A percentile compares a stretch with the other conserved stretches of the same genome.
Conservation (phyloP, 2,113 vertebrate species). For the Piprites chloris region DNA sequence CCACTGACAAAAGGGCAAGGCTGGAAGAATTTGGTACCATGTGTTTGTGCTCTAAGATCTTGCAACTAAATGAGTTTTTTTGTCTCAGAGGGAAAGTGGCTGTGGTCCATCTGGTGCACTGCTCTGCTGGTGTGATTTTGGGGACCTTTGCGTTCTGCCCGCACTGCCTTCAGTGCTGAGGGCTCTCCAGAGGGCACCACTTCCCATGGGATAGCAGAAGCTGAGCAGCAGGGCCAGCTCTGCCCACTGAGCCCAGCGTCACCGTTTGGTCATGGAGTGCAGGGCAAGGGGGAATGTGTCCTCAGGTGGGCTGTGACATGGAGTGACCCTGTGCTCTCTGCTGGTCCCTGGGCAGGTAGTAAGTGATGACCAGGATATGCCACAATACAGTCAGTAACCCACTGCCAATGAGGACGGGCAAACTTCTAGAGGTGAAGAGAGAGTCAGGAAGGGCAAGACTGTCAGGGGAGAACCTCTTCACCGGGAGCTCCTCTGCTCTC, state of each 20-base stretch:
- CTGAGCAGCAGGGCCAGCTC: not conserved
- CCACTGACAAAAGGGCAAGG: not conserved
- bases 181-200: not conserved
- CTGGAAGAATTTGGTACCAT: not conserved
- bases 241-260: accelerated
- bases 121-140: too few species aligned
- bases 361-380: not conserved
- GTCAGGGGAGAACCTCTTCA: accelerated
- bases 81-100: not conserved
- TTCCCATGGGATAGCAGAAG: not conserved
- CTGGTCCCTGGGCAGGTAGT: not conserved
- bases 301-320: not conserved
- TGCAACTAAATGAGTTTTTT: not conserved
- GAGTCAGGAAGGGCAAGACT: not conserved
- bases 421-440: not conserved
- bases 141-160: not conserved
- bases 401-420: not conserved
- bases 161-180: not conserved
- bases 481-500: not conserved
- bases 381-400: not conserved
- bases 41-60: not conserved
- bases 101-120: not conserved
- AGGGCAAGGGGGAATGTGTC: not conserved
- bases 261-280: too few species aligned
- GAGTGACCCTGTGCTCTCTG: not conserved